phyloP scores from a whole-genome alignment of 2,888 invertebrate genomes.

The Quadriops clusia region DNA sequence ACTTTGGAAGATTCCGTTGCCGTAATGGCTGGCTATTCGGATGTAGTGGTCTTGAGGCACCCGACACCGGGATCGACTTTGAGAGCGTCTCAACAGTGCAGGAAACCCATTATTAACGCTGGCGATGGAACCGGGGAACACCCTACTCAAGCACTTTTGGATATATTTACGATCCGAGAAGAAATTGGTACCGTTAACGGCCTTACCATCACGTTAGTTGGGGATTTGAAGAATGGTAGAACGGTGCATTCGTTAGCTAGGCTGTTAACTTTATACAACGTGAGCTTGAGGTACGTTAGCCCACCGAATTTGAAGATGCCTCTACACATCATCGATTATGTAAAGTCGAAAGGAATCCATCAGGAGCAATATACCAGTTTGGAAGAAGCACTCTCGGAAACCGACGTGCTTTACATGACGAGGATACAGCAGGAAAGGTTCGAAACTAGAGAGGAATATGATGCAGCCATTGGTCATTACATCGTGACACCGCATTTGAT shows the following conservation, averaged over 20 bases:
- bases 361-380: conserved; percentile 64
- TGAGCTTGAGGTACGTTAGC: conserved; percentile 84
- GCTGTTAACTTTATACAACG: conserved; percentile 86
- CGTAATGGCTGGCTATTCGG: conserved; percentile 85
- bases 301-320: conserved; percentile 88
- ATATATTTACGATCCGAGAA: conserved; percentile 95
- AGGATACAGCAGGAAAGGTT: conserved; percentile 94
- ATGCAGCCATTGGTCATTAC: conserved; percentile 69
- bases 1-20: conserved; percentile 79
- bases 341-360: conserved; percentile 62
- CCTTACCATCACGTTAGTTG: conserved; percentile 93
- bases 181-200: conserved; percentile 98
- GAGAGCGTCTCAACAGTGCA: conserved; percentile 66
- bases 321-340: conserved; percentile 65
- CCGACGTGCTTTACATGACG: conserved; percentile 97
- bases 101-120: conserved; percentile 92
- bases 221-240: conserved; percentile 93
- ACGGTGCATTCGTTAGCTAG: conserved; percentile 96
- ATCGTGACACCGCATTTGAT: conserved; percentile 91
- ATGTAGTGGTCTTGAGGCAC: conserved; percentile 89
- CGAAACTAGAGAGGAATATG: conserved; percentile 68
- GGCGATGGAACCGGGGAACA: conserved; percentile 97
- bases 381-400: conserved; percentile 79
- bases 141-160: conserved; percentile 94
- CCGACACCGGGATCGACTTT: conserved; percentile 83